Evolutionary conservation across 2,888 invertebrate genomes (phyloP), one percentile per base, ranked within the genome.

Genomic region (Oconnorella tubifera): DNA sequence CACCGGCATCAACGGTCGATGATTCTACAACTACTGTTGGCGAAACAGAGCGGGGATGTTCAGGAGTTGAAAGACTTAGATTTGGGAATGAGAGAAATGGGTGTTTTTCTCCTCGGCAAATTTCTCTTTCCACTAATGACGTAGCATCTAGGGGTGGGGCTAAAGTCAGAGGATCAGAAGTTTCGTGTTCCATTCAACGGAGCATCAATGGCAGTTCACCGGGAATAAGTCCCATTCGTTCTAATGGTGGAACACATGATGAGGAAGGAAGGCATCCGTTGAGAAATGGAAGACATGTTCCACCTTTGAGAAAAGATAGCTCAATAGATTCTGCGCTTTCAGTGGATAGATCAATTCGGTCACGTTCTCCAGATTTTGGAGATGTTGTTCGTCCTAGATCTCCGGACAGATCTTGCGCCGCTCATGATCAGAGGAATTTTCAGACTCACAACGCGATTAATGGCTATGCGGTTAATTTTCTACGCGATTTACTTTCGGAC

Each of bases 271-370:
- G 53, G 4, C 6, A 4, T 51, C 53, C 53, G 53, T 4, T 6
- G 53, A 10, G 53, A 10, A 6, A 23, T 27, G 53, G 53, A 27
- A 19, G 53, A 19, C 25, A 19, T 25, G 53, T 23, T 10, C 53
- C 53, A 6, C 53, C 53, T 4, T 6, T 51, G 14, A 51, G 25
- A 23, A 51, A 51, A 51, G 53, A 51, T 23, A 19, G 14, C 25
- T 51, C 53, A 6, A 27, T 51, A 6, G 53, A 51, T 27, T 51
- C 53, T 19, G 53, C 53, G 10, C 53, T 51, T 6, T 51, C 53
- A 6, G 19, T 40, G 40, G 40, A 40, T 19, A 6, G 40, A 19
- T 40, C 40, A 6, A 40, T 19, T 19, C 53, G 53, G 23, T 51
- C 53, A 19, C 53, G 53, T 23, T 51, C 53, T 19, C 14, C 25